Conservation (phyloP, 2,113 vertebrate species). For the Platysternon megacephalum region DNA sequence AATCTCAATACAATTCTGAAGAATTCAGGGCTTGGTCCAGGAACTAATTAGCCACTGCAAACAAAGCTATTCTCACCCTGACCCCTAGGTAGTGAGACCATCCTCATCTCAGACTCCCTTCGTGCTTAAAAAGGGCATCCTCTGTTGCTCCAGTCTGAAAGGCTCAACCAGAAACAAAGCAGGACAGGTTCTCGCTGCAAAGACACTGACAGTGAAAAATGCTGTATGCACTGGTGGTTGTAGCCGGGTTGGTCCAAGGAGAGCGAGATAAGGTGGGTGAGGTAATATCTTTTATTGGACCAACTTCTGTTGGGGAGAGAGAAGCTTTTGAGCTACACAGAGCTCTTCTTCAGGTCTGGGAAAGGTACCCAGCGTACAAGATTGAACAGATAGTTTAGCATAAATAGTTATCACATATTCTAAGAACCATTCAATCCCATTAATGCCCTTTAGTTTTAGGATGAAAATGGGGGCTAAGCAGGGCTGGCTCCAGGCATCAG, state of each 20-base stretch:
- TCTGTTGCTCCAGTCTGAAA: background rate
- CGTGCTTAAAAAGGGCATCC: background rate
- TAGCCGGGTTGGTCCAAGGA: background rate
- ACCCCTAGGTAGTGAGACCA: background rate
- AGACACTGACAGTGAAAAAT: background rate
- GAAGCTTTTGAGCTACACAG: background rate
- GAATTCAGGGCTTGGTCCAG: background rate
- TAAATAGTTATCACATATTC: background rate
- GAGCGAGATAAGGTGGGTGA: background rate
- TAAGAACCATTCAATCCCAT: background rate
- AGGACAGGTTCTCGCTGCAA: background rate
- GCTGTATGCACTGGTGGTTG: background rate
- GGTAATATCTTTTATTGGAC: background rate
- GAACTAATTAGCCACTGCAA: background rate
- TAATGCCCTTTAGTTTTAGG: background rate
- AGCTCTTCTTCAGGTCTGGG: background rate
- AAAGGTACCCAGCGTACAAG: background rate
- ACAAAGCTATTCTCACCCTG: background rate
- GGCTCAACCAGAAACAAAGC: background rate
- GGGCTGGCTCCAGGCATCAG: too few species aligned
- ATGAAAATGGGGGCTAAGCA: too few species aligned
- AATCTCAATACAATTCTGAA: background rate
- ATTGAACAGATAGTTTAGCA: background rate
- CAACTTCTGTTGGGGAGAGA: background rate
- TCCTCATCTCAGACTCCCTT: background rate